Conservation (phyloP, 2,888 invertebrate species). For the Thecophora atra region DNA sequence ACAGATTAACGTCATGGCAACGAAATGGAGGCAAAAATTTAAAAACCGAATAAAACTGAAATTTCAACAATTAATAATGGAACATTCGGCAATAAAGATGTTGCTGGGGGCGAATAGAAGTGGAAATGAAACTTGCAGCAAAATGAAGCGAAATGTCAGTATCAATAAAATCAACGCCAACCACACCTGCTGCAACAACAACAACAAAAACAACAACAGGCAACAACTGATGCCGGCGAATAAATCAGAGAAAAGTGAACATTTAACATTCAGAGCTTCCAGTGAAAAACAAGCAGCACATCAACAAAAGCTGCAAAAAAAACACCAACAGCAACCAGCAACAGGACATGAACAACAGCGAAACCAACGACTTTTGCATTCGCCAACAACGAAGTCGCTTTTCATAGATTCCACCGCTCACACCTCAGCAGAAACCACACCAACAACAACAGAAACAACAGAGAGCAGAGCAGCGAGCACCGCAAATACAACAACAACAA, state of each 20-base stretch:
- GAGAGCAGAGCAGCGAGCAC: constrained; percentile 39
- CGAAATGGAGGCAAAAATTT: constrained; percentile 64
- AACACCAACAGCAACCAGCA: constrained; percentile 41
- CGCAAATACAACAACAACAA: constrained; percentile 32
- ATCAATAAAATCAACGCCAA: constrained; percentile 34
- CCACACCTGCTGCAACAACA: constrained; percentile 22
- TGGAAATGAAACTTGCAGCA: constrained; percentile 36
- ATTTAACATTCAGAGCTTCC: constrained; percentile 31
- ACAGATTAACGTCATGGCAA: constrained; percentile 61
- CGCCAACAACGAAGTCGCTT: constrained; percentile 39
- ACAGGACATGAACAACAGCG: constrained; percentile 31
- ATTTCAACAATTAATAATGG: constrained; percentile 32
- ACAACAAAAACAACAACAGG: constrained; percentile 7
- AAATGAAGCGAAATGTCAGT: constrained; percentile 42
- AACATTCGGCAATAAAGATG: constrained; percentile 23
- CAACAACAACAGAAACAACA: constrained; percentile 40
- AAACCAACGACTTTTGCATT: constrained; percentile 40
- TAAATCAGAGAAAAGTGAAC: constrained; percentile 26
- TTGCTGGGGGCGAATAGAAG: neutral
- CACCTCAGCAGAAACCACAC: constrained; percentile 41
- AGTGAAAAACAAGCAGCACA: constrained; percentile 4
- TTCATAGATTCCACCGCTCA: constrained; percentile 40
- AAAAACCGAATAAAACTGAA: constrained; percentile 59
- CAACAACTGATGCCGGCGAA: constrained; percentile 20
- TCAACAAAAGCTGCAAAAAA: constrained; percentile 31